Evolutionary conservation across 2,113 vertebrate genomes (phyloP).

Genomic region (Nymphicus hollandicus): DNA sequence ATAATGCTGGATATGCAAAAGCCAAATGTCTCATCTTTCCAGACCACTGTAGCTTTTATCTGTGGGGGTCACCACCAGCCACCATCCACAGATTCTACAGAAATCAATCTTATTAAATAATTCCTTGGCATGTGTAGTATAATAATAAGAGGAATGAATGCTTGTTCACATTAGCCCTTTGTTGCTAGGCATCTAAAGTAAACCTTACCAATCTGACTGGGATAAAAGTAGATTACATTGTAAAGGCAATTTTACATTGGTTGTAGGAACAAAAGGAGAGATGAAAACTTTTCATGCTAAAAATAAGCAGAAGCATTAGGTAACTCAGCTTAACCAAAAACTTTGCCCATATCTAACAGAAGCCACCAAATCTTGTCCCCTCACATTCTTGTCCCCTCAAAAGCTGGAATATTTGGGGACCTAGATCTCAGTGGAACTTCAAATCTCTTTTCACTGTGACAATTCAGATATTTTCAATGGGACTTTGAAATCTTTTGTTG

Average conservation of each 20-base stretch:
- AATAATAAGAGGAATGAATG: neutral
- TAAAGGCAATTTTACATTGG: neutral
- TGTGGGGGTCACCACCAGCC: neutral
- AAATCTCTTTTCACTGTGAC: neutral
- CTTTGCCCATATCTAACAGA: neutral
- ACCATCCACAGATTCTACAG: neutral
- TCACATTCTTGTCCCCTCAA: neutral
- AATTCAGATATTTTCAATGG: neutral
- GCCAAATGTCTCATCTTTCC: neutral
- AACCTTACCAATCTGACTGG: neutral
- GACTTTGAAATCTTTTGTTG: neutral
- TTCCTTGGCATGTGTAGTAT: neutral
- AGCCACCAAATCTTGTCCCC: neutral
- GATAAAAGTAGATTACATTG: neutral
- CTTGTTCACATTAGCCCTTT: neutral
- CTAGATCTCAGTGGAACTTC: neutral
- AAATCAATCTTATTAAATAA: neutral
- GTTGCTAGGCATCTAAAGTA: neutral
- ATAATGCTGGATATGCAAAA: neutral
- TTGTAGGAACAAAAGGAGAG: neutral
- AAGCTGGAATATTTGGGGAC: neutral
- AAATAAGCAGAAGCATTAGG: neutral
- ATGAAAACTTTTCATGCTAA: neutral
- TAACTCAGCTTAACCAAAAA: neutral
- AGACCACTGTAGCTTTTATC: neutral